Percentiles rank a stretch among this genome's conserved stretches.
phyloP scores from a whole-genome alignment of 2,888 invertebrate genomes.

The Chrysopilus asiliformis region DNA sequence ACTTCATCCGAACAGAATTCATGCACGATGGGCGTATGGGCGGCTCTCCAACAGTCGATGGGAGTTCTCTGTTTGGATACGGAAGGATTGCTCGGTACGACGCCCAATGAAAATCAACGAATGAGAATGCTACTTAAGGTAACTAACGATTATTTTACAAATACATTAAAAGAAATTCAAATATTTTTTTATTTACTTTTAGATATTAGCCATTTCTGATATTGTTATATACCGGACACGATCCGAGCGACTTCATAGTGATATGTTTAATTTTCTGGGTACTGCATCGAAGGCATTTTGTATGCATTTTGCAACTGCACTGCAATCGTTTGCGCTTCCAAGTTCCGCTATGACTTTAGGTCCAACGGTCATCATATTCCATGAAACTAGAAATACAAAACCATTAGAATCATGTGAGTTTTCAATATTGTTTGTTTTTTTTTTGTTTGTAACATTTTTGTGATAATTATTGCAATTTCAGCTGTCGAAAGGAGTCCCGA shows the following conservation, averaged over 20 bases:
- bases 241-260: constrained; percentile 58
- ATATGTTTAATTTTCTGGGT: constrained; percentile 64
- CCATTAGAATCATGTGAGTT: constrained; percentile 44
- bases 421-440: background rate
- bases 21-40: constrained; percentile 69
- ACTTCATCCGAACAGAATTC: constrained; percentile 42
- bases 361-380: constrained; percentile 64
- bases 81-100: constrained; percentile 56
- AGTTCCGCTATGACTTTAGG: constrained; percentile 43
- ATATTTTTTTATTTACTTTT: constrained; percentile 13
- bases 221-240: constrained; percentile 63
- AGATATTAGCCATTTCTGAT: constrained; percentile 68
- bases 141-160: constrained; percentile 8
- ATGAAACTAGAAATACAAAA: constrained; percentile 62
- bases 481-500: constrained; percentile 46
- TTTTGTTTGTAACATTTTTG: no score
- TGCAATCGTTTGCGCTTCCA: constrained; percentile 25
- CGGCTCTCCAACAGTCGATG: constrained; percentile 50
- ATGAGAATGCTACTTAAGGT: constrained; percentile 58
- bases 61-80: constrained; percentile 63
- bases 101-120: constrained; percentile 26
- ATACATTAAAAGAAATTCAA: background rate
- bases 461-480: constrained; percentile 20
- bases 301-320: constrained; percentile 52
- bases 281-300: constrained; percentile 62